phyloP scores from a whole-genome alignment of 2,797 vertebrate species.

The Momotus momota region DNA sequence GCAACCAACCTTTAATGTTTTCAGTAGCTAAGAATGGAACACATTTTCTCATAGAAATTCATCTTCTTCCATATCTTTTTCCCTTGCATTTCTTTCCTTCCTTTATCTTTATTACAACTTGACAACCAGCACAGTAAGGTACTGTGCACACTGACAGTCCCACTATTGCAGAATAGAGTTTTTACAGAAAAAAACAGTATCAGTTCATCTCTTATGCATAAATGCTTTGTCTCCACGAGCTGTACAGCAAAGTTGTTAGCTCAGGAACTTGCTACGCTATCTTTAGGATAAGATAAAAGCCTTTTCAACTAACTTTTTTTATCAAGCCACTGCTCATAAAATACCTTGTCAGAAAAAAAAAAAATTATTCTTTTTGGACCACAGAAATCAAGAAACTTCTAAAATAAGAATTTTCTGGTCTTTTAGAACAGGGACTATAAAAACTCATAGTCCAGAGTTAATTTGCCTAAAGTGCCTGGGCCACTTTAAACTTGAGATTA shows the following conservation, averaged over 20 bases:
- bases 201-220: slow-evolving; percentile 36
- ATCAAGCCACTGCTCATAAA: background rate
- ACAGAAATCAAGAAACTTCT: background rate
- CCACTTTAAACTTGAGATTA: background rate
- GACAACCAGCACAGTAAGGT: slow-evolving; percentile 4
- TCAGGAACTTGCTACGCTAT: background rate
- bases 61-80: background rate
- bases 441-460: background rate
- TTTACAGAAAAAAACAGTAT: background rate
- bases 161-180: background rate
- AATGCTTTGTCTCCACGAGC: slow-evolving; percentile 37
- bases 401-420: background rate
- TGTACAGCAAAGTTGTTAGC: background rate
- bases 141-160: background rate
- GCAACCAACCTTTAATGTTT: background rate
- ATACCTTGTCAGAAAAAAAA: background rate
- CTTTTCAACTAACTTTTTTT: background rate
- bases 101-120: slow-evolving; percentile 28
- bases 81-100: slow-evolving; percentile 12
- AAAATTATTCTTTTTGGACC: background rate
- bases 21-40: background rate
- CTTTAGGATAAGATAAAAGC: slow-evolving; percentile 15
- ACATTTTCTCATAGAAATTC: slow-evolving; percentile 28
- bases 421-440: background rate
- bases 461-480: background rate